phyloP scores from a whole-genome alignment of 2,113 vertebrate species.

The Shinisaurus crocodilurus region DNA sequence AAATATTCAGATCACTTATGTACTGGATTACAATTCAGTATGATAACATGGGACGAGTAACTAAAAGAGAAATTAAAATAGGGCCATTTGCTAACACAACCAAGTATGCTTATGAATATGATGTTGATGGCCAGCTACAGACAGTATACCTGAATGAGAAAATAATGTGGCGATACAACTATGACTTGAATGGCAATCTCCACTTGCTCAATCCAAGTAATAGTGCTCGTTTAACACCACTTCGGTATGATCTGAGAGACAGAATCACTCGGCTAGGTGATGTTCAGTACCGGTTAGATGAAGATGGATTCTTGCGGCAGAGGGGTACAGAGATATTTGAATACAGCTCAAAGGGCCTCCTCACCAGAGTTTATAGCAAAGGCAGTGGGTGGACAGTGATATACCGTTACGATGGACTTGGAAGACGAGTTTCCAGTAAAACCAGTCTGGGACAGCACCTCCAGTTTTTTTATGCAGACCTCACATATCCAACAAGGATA shows the following conservation, averaged over 20 bases:
- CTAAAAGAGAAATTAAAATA: constrained; percentile 94
- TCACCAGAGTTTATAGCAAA: constrained; percentile 96
- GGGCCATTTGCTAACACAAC: constrained; percentile 99
- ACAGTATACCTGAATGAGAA: constrained; percentile 96
- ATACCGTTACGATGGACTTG: constrained; percentile 95
- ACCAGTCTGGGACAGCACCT: constrained; percentile 93
- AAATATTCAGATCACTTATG: constrained; percentile 96
- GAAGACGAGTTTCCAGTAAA: constrained; percentile 92
- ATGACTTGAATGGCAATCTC: constrained; percentile 97
- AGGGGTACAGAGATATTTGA: constrained; percentile 95
- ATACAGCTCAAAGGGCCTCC: constrained; percentile 96
- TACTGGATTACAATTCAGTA: constrained; percentile 99
- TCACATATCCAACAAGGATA: constrained; percentile 92
- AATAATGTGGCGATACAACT: constrained; percentile 96
- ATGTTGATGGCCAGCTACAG: constrained; percentile 95
- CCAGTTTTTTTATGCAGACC: constrained; percentile 97
- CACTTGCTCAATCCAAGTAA: constrained; percentile 93
- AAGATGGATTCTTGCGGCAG: constrained; percentile 95
- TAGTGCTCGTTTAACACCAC: constrained; percentile 87
- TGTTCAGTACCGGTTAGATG: constrained; percentile 95
- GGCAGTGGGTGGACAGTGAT: constrained; percentile 93
- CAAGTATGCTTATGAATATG: constrained; percentile 94
- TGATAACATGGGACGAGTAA: constrained; percentile 93
- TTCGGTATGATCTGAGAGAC: constrained; percentile 95
- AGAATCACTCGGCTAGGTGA: constrained; percentile 96